phyloP scores from a whole-genome alignment of 2,797 vertebrate genomes.

The Pangasius sanitwongsei region DNA sequence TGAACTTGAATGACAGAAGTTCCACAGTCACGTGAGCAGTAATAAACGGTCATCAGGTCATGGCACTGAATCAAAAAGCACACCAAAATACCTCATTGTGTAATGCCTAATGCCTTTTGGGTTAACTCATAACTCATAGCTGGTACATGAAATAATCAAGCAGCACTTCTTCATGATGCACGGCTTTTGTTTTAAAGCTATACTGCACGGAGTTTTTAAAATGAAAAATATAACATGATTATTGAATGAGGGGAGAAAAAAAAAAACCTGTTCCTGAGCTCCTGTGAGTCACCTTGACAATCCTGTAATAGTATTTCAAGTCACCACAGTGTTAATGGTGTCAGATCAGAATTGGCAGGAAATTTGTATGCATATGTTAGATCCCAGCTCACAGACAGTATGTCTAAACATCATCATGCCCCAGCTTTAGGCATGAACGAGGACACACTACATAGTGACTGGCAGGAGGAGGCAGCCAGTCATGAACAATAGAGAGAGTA shows the following conservation, averaged over 20 bases:
- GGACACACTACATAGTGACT: background rate
- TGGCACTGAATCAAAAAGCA: background rate
- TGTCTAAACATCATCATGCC: background rate
- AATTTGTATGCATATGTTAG: background rate
- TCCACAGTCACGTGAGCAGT: constrained; percentile 46
- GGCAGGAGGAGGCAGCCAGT: background rate
- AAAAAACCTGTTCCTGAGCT: too few relatives aligned
- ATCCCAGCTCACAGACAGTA: background rate
- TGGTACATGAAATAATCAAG: constrained; percentile 1
- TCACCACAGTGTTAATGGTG: background rate
- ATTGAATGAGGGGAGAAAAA: background rate
- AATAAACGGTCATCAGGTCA: constrained; percentile 29
- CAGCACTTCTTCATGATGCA: constrained; percentile 5
- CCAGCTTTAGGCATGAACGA: background rate
- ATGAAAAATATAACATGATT: background rate
- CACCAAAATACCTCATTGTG: background rate
- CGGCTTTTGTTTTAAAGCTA: background rate
- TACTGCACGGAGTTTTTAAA: background rate
- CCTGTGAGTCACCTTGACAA: background rate
- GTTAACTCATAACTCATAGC: constrained; percentile 18
- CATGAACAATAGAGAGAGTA: background rate
- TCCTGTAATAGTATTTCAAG: background rate
- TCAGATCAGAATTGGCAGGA: background rate
- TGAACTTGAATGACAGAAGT: constrained; percentile 24
- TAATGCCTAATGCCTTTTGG: background rate